Evolutionary conservation across 1,140 invertebrate species (phyloP), one percentile per base, ranked within the genome.

Genomic region (Saccostrea glomerata): DNA sequence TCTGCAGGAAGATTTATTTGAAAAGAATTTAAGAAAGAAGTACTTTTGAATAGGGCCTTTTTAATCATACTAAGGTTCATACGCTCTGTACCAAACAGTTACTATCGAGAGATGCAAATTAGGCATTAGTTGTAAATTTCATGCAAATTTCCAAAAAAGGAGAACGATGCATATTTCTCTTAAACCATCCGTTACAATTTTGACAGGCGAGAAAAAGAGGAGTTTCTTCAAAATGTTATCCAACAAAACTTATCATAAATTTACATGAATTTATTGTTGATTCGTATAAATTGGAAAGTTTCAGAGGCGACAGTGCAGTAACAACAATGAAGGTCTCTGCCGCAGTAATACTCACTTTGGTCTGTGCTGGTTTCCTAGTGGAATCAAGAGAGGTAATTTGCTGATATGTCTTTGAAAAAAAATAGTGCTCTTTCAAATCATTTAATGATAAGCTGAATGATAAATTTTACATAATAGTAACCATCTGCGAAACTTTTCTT

Each of bases 201-300:
- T 77, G 70, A 77, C 70, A 77, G 70, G 70, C 70, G 70, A 25
- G 70, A 11, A 77, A 77, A 77, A 77, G 70, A 77, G 23, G 70
- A 77, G 70, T 77, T 77, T 77, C 25, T 23, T 30, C 25, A 25
- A 77, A 77, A 77, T 77, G 70, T 77, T 77, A 77, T 77, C 70
- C 25, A 77, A 30, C 25, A 77, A 30, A 12, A 5, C 11, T 77
- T 77, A 36, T 77, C 70, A 77, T 77, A 77, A 77, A 77, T 77
- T 77, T 77, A 77, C 70, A 77, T 77, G 23, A 13, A 77, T 36
- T 77, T 77, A 77, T 77, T 15, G 13, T 77, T 17, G 23, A 77
- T 36, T 77, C 11, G 13, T 77, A 77, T 77, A 77, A 77, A 77
- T 77, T 77, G 25, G 30, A 30, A 36, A 77, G 23, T 4, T 77